Evolutionary conservation across 2,797 vertebrate genomes (phyloP).

Genomic region (Distichodus sexfasciatus): DNA sequence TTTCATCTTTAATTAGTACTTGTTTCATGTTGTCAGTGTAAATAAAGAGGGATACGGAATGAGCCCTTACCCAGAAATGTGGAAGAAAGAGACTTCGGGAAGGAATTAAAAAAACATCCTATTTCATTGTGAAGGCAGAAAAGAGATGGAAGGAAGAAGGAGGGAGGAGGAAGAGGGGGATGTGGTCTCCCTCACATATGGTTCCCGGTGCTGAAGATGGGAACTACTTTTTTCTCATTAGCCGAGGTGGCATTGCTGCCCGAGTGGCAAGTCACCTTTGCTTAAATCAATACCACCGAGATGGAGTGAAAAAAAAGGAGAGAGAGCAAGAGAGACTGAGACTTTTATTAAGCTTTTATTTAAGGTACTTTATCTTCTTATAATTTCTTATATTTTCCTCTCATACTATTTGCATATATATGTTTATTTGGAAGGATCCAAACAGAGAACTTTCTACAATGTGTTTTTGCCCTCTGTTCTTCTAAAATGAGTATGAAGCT

Average conservation of each 20-base stretch:
- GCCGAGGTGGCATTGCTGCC: constrained; percentile 42
- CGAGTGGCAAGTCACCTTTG: constrained; percentile 50
- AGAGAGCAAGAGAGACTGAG: not conserved
- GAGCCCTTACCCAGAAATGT: constrained; percentile 11
- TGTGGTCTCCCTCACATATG: constrained; percentile 45
- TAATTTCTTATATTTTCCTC: too few relatives aligned
- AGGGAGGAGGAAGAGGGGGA: not conserved
- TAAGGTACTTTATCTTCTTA: too few relatives aligned
- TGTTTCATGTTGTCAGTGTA: constrained; percentile 30
- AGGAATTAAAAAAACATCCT: not conserved
- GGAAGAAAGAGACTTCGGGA: not conserved
- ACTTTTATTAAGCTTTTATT: too few relatives aligned
- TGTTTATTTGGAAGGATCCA: too few relatives aligned
- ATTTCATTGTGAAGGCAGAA: too few relatives aligned
- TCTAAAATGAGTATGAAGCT: too few relatives aligned
- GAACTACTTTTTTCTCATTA: constrained; percentile 51
- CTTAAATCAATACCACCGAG: constrained; percentile 57
- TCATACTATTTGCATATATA: too few relatives aligned
- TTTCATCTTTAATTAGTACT: constrained; percentile 31
- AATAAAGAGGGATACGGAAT: too few relatives aligned
- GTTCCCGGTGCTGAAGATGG: constrained; percentile 50
- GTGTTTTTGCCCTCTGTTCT: too few relatives aligned
- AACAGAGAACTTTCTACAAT: too few relatives aligned
- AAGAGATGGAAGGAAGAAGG: not conserved
- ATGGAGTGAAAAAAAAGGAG: constrained; percentile 16